Evolutionary conservation across 2,888 invertebrate species (phyloP), one percentile per base, ranked within the genome.

Genomic region (Imbricaverruca yamaguchii): DNA sequence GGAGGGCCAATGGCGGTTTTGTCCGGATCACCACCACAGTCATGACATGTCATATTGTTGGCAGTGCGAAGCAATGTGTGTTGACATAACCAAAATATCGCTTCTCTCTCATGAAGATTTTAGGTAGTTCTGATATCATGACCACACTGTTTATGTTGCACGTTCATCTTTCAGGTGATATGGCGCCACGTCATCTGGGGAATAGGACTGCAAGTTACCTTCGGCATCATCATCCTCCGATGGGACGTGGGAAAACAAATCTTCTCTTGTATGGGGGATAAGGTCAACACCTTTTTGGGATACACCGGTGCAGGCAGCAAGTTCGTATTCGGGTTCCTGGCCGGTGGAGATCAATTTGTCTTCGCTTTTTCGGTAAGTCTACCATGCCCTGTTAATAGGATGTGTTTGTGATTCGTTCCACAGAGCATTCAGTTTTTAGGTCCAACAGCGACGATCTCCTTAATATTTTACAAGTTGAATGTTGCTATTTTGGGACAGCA

Each of bases 141-240:
- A 3, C 39, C 39, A 39, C 39, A 39, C 39, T 4, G 39, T 39
- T 39, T 39, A 39, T 39, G 1, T 39, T 39, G 39, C 39, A 39
- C 15, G 59, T 59, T 59, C 15, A 15, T 59, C 15, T 81, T 88
- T 0, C 86, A 93, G 88, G 89, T 95, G 8, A 90, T 91, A 82
- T 95, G 96, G 96, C 90, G 92, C 10, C 92, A 93, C 0, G 93
- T 97, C 0, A 85, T 92, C 39, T 91, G 92, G 85, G 97, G 97
- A 0, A 88, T 97, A 39, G 88, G 92, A 0, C 88, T 96, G 12
- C 98, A 98, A 89, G 94, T 97, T 85, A 82, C 91, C 8, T 91
- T 98, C 82, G 97, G 95, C 0, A 85, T 97, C 1, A 84, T 96
- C 53, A 94, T 95, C 83, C 92, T 98, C 83, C 90, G 95, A 82